Conservation (phyloP, 2,797 vertebrate species). For the Apogon talboti region DNA sequence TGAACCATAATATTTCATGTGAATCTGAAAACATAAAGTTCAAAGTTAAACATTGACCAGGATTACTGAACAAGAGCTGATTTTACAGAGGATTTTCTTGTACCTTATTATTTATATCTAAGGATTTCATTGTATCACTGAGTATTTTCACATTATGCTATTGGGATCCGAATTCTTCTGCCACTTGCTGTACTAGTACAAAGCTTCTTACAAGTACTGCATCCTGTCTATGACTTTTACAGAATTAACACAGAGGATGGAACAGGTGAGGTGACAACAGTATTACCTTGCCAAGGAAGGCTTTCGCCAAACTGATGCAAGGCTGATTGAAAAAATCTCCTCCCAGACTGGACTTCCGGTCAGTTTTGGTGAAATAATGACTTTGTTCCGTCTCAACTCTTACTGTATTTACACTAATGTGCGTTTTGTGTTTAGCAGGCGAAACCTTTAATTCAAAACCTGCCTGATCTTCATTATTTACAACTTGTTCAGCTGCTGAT, state of each 20-base stretch:
- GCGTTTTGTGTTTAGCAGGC: not conserved
- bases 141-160: no score
- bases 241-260: not conserved
- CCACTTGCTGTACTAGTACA: no score
- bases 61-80: no score
- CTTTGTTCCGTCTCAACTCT: slow-evolving; percentile 60
- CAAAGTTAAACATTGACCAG: no score
- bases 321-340: slow-evolving; percentile 88
- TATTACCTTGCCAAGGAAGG: slow-evolving; percentile 92
- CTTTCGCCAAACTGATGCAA: slow-evolving; percentile 87
- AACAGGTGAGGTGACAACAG: not conserved
- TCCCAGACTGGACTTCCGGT: slow-evolving; percentile 70
- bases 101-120: no score
- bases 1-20: no score
- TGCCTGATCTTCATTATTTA: not conserved
- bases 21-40: no score
- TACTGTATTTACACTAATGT: not conserved
- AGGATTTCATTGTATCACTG: no score
- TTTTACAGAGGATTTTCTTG: no score
- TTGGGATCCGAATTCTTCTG: no score
- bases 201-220: no score
- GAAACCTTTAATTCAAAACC: not conserved
- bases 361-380: slow-evolving; percentile 79
- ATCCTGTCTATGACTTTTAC: no score
- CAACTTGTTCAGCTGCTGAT: slow-evolving; percentile 1